These are phyloP conservation scores for Hyppa rectilinea DNA, from an alignment of 2,888 invertebrate species.

Conservation along the genomic window DNA sequence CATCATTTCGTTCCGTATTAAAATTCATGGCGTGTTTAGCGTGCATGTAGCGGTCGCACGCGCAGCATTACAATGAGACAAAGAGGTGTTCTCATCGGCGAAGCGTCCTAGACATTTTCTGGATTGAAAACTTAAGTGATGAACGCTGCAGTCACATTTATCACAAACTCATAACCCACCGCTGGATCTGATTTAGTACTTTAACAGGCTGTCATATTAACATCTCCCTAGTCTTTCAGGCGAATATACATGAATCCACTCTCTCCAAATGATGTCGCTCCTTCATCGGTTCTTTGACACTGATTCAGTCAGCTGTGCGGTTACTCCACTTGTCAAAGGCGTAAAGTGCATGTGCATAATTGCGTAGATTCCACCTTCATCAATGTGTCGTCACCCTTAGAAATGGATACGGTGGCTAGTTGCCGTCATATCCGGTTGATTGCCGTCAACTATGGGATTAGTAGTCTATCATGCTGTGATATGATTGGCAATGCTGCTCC, in stretches of 20 bases:
- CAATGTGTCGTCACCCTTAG: slow-evolving; percentile 65
- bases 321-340: slow-evolving; percentile 1
- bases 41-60: slow-evolving; percentile 68
- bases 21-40: slow-evolving; percentile 66
- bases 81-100: slow-evolving; percentile 36
- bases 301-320: neutral
- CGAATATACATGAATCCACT: neutral
- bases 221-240: neutral
- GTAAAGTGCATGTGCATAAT: neutral
- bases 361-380: slow-evolving; percentile 12
- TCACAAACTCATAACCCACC: neutral
- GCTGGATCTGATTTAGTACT: neutral
- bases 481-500: slow-evolving; percentile 55
- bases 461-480: slow-evolving; percentile 46
- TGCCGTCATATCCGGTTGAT: slow-evolving; percentile 77
- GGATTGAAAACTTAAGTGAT: too few species aligned
- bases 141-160: neutral
- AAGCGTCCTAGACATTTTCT: neutral
- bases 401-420: slow-evolving; percentile 72
- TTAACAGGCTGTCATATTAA: neutral
- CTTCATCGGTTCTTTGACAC: neutral
- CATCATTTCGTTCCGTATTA: slow-evolving; percentile 62
- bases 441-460: slow-evolving; percentile 59
- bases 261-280: too few species aligned
- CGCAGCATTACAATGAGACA: slow-evolving; percentile 74